A percentile compares a stretch with the other conserved stretches of the same genome.
phyloP scores from a whole-genome alignment of 2,888 invertebrate genomes.

The Atethmia centrago region DNA sequence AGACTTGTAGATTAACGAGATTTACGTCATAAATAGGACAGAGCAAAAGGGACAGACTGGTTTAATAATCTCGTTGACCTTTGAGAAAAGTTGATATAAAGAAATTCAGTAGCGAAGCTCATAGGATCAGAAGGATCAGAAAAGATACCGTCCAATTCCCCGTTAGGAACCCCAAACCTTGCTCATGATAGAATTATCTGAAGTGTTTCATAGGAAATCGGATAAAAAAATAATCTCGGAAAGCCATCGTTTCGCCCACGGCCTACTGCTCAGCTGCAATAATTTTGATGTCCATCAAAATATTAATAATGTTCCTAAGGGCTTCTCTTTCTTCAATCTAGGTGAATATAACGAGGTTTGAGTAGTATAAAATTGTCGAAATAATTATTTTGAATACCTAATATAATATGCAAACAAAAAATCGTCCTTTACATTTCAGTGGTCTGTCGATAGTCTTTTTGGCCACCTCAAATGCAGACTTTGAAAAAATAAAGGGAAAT shows the following conservation, averaged over 20 bases:
- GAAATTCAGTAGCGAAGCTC: constrained; percentile 9
- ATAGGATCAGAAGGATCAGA: not conserved
- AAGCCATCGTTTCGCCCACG: not conserved
- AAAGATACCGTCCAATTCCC: constrained; percentile 1
- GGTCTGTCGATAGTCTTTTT: no score
- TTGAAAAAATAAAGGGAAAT: no score
- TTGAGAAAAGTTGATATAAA: constrained; percentile 5
- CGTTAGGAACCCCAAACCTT: constrained; percentile 6
- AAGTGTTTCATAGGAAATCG: constrained; percentile 28
- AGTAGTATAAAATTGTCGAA: not conserved
- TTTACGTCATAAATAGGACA: no score
- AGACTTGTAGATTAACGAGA: not conserved
- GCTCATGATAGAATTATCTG: constrained; percentile 19
- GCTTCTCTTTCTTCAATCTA: not conserved
- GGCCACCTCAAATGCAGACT: no score
- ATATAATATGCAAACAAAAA: no score
- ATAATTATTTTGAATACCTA: no score
- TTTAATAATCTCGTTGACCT: constrained; percentile 27
- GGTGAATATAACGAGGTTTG: not conserved
- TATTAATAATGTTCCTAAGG: not conserved
- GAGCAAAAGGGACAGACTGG: not conserved
- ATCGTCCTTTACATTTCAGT: not conserved
- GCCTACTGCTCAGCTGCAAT: not conserved
- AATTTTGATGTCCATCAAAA: not conserved
- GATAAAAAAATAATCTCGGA: constrained; percentile 18